Evolutionary conservation across 1,140 invertebrate genomes (phyloP), one percentile per base, ranked within the genome.

Genomic region (Drosophila kohkoa): DNA sequence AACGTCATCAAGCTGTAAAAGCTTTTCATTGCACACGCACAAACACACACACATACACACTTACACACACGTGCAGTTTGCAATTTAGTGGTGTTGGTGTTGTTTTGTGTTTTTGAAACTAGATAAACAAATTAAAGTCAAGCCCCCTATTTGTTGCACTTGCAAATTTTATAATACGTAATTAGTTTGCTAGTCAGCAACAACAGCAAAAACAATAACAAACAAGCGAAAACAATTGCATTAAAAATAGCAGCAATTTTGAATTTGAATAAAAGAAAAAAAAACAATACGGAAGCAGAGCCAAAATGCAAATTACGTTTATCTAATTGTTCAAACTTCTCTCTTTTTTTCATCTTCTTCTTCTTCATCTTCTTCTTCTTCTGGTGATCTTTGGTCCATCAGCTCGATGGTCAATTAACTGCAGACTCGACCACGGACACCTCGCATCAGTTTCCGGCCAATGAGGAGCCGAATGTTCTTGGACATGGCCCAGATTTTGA

Each of bases 381-480:
- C 20, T 25, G 3, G 2, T 64, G 11, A 35, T 54, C 13, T 60
- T 52, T 52, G 28, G 32, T 30, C 45, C 45, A 78, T 54, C 49
- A 88, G 85, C 76, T 69, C 52, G 85, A 89, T 81, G 85, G 85
- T 3, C 85, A 85, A 74, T 64, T 64, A 48, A 57, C 64, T 28
- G 51, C 85, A 45, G 80, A 88, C 15, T 30, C 48, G 32, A 55
- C 57, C 16, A 46, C 79, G 82, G 79, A 82, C 16, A 75, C 75
- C 5, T 41, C 81, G 16, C 83, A 92, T 79, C 88, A 92, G 45
- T 92, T 92, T 92, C 91, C 91, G 82, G 86, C 86, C 30, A 79
- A 92, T 55, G 91, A 92, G 81, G 91, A 92, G 69, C 79, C 90
- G 25, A 92, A 92, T 57, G 72, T 92, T 45, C 78, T 92, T 54